A percentile compares a stretch with the other conserved stretches of the same genome.
These are phyloP conservation scores for Stratiomys singularior DNA, from an alignment of 2,888 invertebrate species.

Conservation along the genomic window DNA sequence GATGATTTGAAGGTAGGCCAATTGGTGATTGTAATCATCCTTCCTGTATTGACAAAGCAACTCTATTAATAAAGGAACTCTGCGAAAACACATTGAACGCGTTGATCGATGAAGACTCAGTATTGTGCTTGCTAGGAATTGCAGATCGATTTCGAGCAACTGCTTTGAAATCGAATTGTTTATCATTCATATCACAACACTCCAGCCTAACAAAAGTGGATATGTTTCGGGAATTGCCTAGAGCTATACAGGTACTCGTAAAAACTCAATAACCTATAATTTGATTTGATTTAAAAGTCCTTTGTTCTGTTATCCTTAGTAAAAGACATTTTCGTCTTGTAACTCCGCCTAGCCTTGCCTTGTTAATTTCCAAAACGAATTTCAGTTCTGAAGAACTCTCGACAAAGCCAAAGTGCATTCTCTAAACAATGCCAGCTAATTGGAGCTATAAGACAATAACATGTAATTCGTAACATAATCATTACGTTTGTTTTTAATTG, in stretches of 20 bases:
- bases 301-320: too few relatives aligned
- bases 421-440: too few relatives aligned
- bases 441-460: too few relatives aligned
- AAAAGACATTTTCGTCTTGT: too few relatives aligned
- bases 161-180: slow-evolving; percentile 60
- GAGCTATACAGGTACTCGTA: slow-evolving; percentile 58
- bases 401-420: too few relatives aligned
- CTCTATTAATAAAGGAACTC: slow-evolving; percentile 64
- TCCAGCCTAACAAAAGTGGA: slow-evolving; percentile 60
- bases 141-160: slow-evolving; percentile 74
- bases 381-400: too few relatives aligned
- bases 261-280: neutral
- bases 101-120: slow-evolving; percentile 72
- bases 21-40: neutral
- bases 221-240: slow-evolving; percentile 61
- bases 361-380: too few relatives aligned
- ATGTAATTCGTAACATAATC: neutral
- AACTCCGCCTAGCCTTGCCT: too few relatives aligned
- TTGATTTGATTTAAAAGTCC: neutral
- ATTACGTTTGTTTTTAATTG: slow-evolving; percentile 13
- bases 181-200: slow-evolving; percentile 62
- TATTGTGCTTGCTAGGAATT: slow-evolving; percentile 72
- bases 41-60: neutral
- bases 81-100: slow-evolving; percentile 72
- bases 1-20: slow-evolving; percentile 69